These are phyloP conservation scores for Mohoua ochrocephala DNA, from an alignment of 2,113 vertebrate genomes.

Conservation along the genomic window DNA sequence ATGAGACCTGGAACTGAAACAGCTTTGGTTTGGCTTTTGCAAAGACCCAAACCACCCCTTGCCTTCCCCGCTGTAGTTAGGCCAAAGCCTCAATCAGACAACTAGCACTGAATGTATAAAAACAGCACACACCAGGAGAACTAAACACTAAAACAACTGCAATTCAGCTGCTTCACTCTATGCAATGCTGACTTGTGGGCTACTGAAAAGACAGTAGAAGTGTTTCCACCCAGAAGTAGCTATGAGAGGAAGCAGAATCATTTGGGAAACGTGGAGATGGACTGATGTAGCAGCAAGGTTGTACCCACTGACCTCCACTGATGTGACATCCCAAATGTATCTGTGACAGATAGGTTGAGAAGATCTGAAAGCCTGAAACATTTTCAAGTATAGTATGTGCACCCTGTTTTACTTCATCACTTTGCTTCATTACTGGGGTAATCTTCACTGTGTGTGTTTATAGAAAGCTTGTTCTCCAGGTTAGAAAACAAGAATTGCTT, in stretches of 20 bases:
- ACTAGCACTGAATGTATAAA: neutral
- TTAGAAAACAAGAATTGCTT: conserved; percentile 51
- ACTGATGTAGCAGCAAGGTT: neutral
- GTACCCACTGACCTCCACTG: neutral
- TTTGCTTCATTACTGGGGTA: conserved; percentile 30
- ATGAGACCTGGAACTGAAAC: neutral
- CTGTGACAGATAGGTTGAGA: neutral
- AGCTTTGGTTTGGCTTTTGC: conserved; percentile 9
- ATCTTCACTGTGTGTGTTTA: conserved; percentile 5
- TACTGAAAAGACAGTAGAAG: neutral
- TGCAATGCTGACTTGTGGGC: neutral
- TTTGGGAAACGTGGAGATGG: neutral
- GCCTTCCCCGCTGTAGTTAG: neutral
- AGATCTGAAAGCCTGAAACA: neutral
- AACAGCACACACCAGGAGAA: neutral
- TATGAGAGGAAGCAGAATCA: neutral
- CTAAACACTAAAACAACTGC: neutral
- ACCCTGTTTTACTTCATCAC: conserved; percentile 28
- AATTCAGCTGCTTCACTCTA: neutral
- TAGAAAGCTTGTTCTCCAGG: conserved; percentile 26
- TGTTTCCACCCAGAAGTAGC: neutral
- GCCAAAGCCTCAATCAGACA: neutral
- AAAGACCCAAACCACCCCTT: neutral
- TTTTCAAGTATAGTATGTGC: neutral
- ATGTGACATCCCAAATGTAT: neutral